phyloP scores from a whole-genome alignment of 1,140 invertebrate species.

The Trichonephila inaurata region DNA sequence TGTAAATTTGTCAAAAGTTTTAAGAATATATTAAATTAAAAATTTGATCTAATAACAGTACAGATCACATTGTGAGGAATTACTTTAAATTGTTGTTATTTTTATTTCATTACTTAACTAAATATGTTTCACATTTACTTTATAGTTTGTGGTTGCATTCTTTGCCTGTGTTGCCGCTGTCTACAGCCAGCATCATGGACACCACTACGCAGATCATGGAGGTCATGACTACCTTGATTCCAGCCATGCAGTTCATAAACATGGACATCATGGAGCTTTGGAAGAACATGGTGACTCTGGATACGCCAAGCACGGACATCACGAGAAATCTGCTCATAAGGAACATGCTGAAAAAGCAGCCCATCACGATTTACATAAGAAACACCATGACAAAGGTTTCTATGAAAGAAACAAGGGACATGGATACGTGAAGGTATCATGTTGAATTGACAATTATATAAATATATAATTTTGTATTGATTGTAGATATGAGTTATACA shows the following conservation, averaged over 20 bases:
- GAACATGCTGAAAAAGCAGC: background rate
- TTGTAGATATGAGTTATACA: too few species aligned
- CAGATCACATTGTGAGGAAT: too few species aligned
- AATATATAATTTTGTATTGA: too few species aligned
- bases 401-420: slow-evolving; percentile 62
- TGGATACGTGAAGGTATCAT: slow-evolving; percentile 60
- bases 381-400: slow-evolving; percentile 55
- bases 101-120: too few species aligned
- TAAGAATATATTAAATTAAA: too few species aligned
- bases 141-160: background rate
- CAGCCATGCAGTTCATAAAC: background rate
- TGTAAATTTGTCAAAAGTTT: too few species aligned
- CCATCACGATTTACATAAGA: slow-evolving; percentile 24
- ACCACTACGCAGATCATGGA: slow-evolving; percentile 48
- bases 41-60: too few species aligned
- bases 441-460: background rate
- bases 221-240: slow-evolving; percentile 56
- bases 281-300: slow-evolving; percentile 31
- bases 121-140: background rate
- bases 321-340: background rate
- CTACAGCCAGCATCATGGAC: background rate
- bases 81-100: too few species aligned
- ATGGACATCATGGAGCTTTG: slow-evolving; percentile 37
- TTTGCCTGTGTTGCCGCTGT: slow-evolving; percentile 22
- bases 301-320: slow-evolving; percentile 44